phyloP scores from a whole-genome alignment of 2,797 vertebrate species.

The Otolemur crassicaudatus region DNA sequence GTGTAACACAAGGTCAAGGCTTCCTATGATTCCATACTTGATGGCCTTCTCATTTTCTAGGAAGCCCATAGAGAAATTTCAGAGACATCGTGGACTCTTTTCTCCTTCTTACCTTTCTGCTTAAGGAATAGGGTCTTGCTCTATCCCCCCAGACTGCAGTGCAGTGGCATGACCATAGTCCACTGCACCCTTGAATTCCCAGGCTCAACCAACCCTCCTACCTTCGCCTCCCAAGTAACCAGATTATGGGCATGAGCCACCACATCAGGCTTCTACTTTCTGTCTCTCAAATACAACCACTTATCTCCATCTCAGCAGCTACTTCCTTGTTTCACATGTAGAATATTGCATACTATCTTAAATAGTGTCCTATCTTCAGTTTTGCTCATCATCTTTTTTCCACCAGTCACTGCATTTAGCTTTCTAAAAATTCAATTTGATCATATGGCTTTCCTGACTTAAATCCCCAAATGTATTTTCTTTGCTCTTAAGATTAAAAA shows the following conservation, averaged over 20 bases:
- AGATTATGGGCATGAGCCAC: background rate
- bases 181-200: background rate
- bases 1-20: background rate
- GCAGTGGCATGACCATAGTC: background rate
- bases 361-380: background rate
- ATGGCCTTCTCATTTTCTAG: background rate
- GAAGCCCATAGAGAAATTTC: background rate
- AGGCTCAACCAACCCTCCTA: background rate
- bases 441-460: background rate
- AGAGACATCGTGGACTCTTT: background rate
- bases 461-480: background rate
- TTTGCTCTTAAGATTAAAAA: conserved; percentile 41
- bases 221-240: background rate
- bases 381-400: background rate
- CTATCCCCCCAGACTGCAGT: background rate
- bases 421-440: conserved; percentile 3
- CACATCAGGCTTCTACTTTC: background rate
- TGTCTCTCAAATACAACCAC: background rate
- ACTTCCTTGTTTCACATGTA: background rate
- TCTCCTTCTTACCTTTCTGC: background rate
- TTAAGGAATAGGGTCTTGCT: background rate
- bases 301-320: background rate
- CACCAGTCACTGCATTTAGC: background rate
- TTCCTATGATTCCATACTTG: background rate
- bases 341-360: background rate